Conservation (phyloP, 2,797 vertebrate genomes). For the Tragopan temminckii region DNA sequence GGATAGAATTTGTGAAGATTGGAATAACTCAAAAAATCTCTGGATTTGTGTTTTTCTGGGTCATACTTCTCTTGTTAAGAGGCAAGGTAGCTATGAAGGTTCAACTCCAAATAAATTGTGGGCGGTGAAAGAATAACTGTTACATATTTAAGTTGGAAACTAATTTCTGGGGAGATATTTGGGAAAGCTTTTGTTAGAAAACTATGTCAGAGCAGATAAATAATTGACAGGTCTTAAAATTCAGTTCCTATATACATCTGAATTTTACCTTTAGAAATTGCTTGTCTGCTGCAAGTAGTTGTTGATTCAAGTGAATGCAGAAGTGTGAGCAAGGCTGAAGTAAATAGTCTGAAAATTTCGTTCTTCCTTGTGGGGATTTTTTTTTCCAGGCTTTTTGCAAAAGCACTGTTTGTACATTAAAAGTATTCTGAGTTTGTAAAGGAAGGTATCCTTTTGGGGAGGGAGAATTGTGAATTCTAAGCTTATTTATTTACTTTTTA, state of each 20-base stretch:
- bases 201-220: neutral
- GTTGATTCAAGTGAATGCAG: neutral
- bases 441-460: neutral
- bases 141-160: neutral
- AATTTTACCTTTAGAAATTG: neutral
- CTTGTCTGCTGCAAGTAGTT: neutral
- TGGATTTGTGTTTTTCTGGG: neutral
- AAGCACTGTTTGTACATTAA: neutral
- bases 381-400: neutral
- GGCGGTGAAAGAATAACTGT: rapidly evolving
- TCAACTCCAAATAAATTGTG: neutral
- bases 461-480: neutral
- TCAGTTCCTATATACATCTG: neutral
- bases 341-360: neutral
- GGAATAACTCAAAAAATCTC: neutral
- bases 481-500: neutral
- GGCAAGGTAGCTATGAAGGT: neutral
- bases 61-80: neutral
- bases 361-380: neutral
- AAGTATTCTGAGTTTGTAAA: neutral
- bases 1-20: neutral
- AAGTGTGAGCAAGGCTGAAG: neutral
- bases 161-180: neutral
- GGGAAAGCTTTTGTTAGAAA: neutral
- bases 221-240: neutral